Base-by-base conservation (phyloP, 2,797 vertebrate genomes). In the Bovichtus variegatus region DNA sequence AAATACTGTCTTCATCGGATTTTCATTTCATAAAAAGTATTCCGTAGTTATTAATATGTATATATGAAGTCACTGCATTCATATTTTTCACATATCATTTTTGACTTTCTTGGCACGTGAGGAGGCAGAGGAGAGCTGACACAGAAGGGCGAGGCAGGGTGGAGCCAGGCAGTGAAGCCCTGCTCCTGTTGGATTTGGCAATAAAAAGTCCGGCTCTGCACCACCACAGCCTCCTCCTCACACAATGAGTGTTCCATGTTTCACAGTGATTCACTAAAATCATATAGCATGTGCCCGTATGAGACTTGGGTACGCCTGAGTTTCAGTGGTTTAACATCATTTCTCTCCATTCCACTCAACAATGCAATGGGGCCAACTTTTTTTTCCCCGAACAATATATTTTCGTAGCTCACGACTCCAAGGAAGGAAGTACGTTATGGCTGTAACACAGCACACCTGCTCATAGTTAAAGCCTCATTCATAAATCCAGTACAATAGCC, bases 391-490 rank as follows among this genome's bases (percentile, higher is more conserved):
- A 75, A 76, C 64, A 78, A 19, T 59, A 54, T 51, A 67, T 74
- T 63, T 69, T 59, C 73, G 12, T 6, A 50, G 27, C 16, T 43
- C 53, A 60, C 21, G 23, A 46, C 55, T 60, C 23, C 31, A 36
- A 47, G 59, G 49, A 57, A 61, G 61, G 63, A 80, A 53, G 61
- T 55, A 27, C 65, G 72, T 78, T 36, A 40, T 51, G 41, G 36
- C 15, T 58, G 67, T 74, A 77, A 84, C 44, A 59, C 21, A 41
- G 34, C 58, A 73, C 86, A 91, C 81, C 76, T 91, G 85, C 55
- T 84, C 75, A 34, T 34, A 74, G 74, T 89, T 86, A 84, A 69
- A 72, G 55, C 9, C 58, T 61, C 73, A 63, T 89, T 87, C 77
- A 85, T 87, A 84, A 88, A 90, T 87, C 71, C 47, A 61, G 3